phyloP scores from a whole-genome alignment of 2,888 invertebrate genomes.

The Exephanes ischioxanthus region DNA sequence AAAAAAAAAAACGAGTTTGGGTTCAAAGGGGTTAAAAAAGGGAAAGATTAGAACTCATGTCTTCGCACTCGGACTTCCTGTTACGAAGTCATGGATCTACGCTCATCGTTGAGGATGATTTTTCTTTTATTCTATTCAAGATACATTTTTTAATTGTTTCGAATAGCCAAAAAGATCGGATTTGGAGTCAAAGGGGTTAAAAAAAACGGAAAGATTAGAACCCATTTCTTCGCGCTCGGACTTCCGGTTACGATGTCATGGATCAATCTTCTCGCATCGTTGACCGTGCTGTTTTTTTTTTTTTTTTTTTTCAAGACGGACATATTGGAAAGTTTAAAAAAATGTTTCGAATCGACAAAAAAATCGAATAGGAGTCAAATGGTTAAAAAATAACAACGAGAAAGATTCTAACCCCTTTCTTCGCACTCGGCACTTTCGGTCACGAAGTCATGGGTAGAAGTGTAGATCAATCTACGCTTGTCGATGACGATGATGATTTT shows the following conservation, averaged over 20 bases:
- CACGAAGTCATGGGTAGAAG: background rate
- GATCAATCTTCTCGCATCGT: no score
- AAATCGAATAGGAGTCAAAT: background rate
- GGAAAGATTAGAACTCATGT: no score
- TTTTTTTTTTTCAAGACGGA: no score
- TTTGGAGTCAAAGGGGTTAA: background rate
- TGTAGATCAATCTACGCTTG: background rate
- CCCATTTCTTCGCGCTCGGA: background rate
- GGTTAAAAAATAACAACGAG: background rate
- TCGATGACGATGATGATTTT: background rate
- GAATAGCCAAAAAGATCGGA: background rate
- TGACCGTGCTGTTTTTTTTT: no score
- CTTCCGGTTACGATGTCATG: constrained; percentile 17
- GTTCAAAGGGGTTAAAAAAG: background rate
- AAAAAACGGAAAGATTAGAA: no score
- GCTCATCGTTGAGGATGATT: no score
- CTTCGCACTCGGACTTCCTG: no score
- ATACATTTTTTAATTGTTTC: background rate
- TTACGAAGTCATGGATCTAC: no score
- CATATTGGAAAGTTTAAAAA: no score
- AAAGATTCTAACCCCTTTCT: constrained; percentile 2
- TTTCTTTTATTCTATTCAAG: no score
- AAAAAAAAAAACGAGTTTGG: background rate
- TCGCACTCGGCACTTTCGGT: constrained; percentile 28
- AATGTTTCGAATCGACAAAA: background rate